Conservation (phyloP, 2,797 vertebrate genomes). For the Pachyuromys duprasi region DNA sequence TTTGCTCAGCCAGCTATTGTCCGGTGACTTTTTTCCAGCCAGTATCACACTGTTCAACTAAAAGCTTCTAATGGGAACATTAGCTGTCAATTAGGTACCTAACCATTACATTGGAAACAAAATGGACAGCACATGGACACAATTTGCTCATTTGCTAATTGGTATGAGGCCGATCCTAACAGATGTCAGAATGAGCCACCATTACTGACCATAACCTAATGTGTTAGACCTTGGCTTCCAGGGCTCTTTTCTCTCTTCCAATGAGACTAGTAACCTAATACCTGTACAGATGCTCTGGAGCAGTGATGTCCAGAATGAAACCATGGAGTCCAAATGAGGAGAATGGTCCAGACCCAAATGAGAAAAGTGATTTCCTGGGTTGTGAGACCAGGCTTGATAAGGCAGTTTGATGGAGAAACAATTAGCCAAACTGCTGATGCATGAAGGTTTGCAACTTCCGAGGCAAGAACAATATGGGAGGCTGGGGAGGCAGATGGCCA, state of each 20-base stretch:
- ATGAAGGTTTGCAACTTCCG: constrained; percentile 21
- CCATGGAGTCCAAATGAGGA: background rate
- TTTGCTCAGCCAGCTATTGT: constrained; percentile 33
- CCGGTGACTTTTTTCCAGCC: constrained; percentile 60
- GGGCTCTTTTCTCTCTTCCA: constrained; percentile 36
- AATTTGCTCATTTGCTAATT: constrained; percentile 70
- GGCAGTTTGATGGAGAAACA: constrained; percentile 40
- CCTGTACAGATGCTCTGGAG: background rate
- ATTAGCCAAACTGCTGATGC: constrained; percentile 30
- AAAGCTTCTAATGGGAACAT: constrained; percentile 73
- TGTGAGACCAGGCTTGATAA: constrained; percentile 16
- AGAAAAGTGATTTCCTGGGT: constrained; percentile 1
- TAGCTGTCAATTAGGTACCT: constrained; percentile 56
- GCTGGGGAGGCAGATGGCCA: constrained; percentile 51
- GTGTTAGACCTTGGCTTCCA: constrained; percentile 47
- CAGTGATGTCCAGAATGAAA: constrained; percentile 27
- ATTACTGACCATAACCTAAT: constrained; percentile 33
- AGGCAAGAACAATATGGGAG: constrained; percentile 36
- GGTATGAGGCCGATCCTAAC: constrained; percentile 34
- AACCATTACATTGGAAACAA: constrained; percentile 63
- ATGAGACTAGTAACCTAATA: constrained; percentile 1
- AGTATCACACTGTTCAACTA: constrained; percentile 51
- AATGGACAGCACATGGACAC: constrained; percentile 60
- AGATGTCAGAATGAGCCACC: constrained; percentile 62
- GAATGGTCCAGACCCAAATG: background rate